A percentile compares a stretch with the other conserved stretches of the same genome.
Conservation (phyloP, 2,888 invertebrate species). For the Drosophila mercatorum region DNA sequence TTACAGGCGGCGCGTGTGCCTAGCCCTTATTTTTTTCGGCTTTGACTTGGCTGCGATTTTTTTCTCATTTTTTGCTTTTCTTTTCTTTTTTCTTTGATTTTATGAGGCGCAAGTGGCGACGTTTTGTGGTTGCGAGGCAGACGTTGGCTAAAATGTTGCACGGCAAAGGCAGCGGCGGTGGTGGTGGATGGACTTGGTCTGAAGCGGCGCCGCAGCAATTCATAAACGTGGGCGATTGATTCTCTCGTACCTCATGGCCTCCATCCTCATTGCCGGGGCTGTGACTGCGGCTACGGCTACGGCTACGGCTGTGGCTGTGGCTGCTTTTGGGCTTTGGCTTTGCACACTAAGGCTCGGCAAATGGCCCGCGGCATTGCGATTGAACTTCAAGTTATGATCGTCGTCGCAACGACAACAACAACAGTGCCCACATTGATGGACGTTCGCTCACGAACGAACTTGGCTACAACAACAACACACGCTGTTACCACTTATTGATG, state of each 20-base stretch:
- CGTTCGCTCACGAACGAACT: constrained; percentile 81
- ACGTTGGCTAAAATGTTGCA: constrained; percentile 80
- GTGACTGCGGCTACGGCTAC: constrained; percentile 55
- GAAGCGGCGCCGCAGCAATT: constrained; percentile 80
- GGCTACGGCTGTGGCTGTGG: constrained; percentile 34
- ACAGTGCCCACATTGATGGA: constrained; percentile 82
- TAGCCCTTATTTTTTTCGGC: constrained; percentile 78
- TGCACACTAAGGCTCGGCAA: constrained; percentile 83
- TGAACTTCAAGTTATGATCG: constrained; percentile 84
- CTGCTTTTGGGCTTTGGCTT: constrained; percentile 77
- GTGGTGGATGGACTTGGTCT: constrained; percentile 45
- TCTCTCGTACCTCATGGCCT: constrained; percentile 77
- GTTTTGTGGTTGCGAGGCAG: constrained; percentile 79
- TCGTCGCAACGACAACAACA: constrained; percentile 61
- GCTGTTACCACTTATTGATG: constrained; percentile 80
- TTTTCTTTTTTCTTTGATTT: constrained; percentile 41
- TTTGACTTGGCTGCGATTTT: constrained; percentile 35
- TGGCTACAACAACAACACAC: constrained; percentile 75
- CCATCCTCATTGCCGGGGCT: constrained; percentile 56
- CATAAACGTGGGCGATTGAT: constrained; percentile 84
- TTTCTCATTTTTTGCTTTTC: constrained; percentile 7
- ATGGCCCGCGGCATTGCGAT: constrained; percentile 84
- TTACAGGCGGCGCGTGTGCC: constrained; percentile 76
- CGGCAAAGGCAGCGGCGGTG: constrained; percentile 51
- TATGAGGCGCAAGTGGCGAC: constrained; percentile 81